Base-by-base conservation (phyloP, 1,140 invertebrate species). In the Charaxes varanes region DNA sequence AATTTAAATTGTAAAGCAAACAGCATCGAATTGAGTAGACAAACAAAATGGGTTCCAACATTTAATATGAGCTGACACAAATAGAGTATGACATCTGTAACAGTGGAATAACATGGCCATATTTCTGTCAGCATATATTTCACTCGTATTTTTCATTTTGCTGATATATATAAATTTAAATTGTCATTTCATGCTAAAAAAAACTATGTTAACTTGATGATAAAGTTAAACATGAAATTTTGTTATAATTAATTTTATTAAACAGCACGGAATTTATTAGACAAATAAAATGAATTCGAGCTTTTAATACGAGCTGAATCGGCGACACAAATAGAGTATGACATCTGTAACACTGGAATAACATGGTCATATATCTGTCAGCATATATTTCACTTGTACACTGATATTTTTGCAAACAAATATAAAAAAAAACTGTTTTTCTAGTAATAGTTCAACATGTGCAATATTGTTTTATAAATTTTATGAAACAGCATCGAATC, bases 1-100 rank as follows among this genome's bases (percentile, higher is more conserved):
- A 22, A 27, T 37, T 27, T 17, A 27, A 37, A 54, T 48, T 59
- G 47, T 41, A 52, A 48, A 54, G 24, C 47, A 54, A 53, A 60
- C 52, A 46, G 6, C 27, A 19, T 24, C 23, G 35, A 49, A 52
- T 44, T 34, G 42, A 32, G 42, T 23, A 41, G 40, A 41, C 36
- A 37, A 37, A 37, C 19, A 37, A 12, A 11, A 14, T 18, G 11
- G 19, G 27, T 37, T 37, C 35, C 14, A 27, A 10, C 17, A 27
- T 37, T 12, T 27, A 27, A 23, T 27, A 7, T 10, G 23, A 37
- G 6, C 15, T 27, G 27, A 28, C 27, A 28, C 27, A 15, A 15
- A 28, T 28, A 15, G 27, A 28, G 16, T 8, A 15, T 14, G 16
- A 28, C 6, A 15, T 28, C 14, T 28, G 14, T 14, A 12, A 7